Conservation (phyloP, 2,888 invertebrate genomes). For the Drosophila falleni region DNA sequence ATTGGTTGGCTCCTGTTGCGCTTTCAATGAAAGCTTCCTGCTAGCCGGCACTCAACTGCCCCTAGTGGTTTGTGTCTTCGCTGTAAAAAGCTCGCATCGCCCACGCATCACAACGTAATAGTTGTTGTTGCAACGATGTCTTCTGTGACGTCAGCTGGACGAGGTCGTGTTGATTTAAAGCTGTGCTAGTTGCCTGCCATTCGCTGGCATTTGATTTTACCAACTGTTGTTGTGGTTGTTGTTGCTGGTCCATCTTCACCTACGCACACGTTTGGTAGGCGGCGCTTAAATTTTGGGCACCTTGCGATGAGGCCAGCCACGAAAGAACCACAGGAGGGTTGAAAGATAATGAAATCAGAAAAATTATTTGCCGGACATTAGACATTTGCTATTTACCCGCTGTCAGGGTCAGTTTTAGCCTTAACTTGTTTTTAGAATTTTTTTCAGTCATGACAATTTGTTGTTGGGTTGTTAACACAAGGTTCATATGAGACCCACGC, state of each 20-base stretch:
- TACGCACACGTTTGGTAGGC: conserved; percentile 68
- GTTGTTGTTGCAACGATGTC: conserved; percentile 13
- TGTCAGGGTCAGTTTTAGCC: conserved; percentile 5
- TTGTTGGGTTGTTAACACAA: not conserved
- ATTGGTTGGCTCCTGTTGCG: conserved; percentile 74
- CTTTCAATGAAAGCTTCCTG: conserved; percentile 61
- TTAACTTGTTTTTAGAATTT: conserved; percentile 8
- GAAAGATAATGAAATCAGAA: conserved; percentile 47
- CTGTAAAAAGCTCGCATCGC: conserved; percentile 44
- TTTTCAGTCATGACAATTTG: not conserved
- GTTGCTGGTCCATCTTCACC: conserved; percentile 35
- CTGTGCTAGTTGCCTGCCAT: conserved; percentile 66
- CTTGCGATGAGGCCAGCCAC: conserved; percentile 21
- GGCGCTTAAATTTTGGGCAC: conserved; percentile 62
- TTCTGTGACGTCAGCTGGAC: conserved; percentile 62
- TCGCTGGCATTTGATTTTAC: conserved; percentile 60
- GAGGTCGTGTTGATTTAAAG: conserved; percentile 62
- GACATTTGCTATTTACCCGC: conserved; percentile 4
- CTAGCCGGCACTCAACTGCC: conserved; percentile 27
- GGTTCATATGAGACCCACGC: conserved; percentile 13
- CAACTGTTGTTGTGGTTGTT: conserved; percentile 2
- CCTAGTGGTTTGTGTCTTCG: conserved; percentile 51
- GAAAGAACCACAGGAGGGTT: conserved; percentile 32
- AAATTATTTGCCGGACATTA: conserved; percentile 29
- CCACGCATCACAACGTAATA: conserved; percentile 37